phyloP scores from a whole-genome alignment of 92 coral and sea anemone genomes.

The Phenganax marumi region DNA sequence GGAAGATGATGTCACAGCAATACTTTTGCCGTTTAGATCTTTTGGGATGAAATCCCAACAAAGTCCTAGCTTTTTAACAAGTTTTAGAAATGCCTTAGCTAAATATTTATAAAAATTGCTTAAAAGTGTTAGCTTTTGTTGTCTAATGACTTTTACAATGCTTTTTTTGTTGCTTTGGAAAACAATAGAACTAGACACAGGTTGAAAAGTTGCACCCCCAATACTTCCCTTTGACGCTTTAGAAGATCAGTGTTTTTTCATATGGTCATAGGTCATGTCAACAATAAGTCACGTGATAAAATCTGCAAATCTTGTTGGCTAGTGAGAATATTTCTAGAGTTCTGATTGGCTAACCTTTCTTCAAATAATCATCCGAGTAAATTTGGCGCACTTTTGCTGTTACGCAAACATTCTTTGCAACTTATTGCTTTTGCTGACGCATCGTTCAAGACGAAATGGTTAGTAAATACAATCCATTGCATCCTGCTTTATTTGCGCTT shows the following conservation, averaged over 20 bases:
- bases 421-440: constrained; percentile 48
- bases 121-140: not conserved
- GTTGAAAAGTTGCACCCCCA: too few species aligned
- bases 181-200: too few species aligned
- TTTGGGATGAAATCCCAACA: constrained; percentile 34
- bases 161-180: not conserved
- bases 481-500: constrained; percentile 78
- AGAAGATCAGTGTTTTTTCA: too few species aligned
- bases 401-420: constrained; percentile 75
- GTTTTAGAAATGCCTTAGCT: constrained; percentile 9
- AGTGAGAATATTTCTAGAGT: constrained; percentile 19
- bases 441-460: constrained; percentile 72
- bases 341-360: constrained; percentile 81
- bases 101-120: constrained; percentile 8
- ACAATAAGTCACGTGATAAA: constrained; percentile 54
- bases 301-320: constrained; percentile 56
- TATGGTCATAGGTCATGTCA: too few species aligned
- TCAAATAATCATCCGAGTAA: constrained; percentile 61
- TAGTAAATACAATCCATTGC: constrained; percentile 61
- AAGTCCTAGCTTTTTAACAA: constrained; percentile 10
- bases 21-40: constrained; percentile 81
- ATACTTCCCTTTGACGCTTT: too few species aligned
- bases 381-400: constrained; percentile 71
- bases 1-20: constrained; percentile 80
- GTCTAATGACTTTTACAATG: not conserved